Evolutionary conservation across 2,888 invertebrate genomes (phyloP).

Genomic region (Lottia gigantea): DNA sequence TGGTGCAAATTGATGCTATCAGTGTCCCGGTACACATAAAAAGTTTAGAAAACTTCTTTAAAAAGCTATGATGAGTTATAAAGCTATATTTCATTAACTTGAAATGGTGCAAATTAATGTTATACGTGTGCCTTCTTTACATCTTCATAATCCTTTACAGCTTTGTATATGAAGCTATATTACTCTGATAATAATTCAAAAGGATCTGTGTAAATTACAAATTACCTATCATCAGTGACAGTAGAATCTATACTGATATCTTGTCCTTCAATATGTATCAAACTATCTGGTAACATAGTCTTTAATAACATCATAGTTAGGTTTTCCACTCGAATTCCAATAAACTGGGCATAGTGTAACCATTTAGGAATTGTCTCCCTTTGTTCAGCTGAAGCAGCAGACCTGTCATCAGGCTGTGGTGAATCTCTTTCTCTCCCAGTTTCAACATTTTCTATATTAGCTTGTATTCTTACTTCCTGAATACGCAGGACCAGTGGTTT

Average conservation of each 20-base stretch:
- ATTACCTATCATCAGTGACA: constrained; percentile 48
- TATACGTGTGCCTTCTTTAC: no score
- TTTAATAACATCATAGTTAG: constrained; percentile 67
- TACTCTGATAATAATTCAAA: not conserved
- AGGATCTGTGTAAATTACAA: not conserved
- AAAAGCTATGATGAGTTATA: no score
- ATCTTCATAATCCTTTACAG: no score
- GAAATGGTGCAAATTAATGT: no score
- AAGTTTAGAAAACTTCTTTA: no score
- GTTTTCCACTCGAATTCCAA: constrained; percentile 61
- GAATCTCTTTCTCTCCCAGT: constrained; percentile 22
- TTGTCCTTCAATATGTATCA: constrained; percentile 67
- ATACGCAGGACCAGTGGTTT: constrained; percentile 62
- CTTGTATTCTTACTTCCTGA: constrained; percentile 63
- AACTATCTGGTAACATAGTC: constrained; percentile 62
- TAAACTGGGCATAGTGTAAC: constrained; percentile 50
- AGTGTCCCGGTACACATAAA: no score
- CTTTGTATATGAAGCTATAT: no score
- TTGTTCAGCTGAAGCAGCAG: constrained; percentile 6
- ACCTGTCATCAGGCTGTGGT: constrained; percentile 12
- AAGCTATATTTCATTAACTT: no score
- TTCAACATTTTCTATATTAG: constrained; percentile 30
- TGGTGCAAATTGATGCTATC: no score
- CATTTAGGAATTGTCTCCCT: constrained; percentile 9
- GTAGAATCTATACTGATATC: constrained; percentile 53